Percentiles rank a stretch among this genome's conserved stretches.
phyloP scores from a whole-genome alignment of 2,888 invertebrate genomes.

The Stegana nigrithorax region DNA sequence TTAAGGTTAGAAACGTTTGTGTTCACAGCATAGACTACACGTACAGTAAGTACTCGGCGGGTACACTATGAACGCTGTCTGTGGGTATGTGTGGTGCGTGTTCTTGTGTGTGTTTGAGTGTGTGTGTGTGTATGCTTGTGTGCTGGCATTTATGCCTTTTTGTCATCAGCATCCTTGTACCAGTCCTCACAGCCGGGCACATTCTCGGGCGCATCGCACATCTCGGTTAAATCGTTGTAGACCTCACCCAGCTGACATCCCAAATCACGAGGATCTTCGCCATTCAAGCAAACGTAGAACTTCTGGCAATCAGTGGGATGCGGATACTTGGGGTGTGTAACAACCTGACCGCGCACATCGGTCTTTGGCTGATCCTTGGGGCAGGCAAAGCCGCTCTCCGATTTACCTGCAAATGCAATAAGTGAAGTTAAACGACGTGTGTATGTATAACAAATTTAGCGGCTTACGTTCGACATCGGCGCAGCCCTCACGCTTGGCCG shows the following conservation, averaged over 20 bases:
- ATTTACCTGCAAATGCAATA: constrained; percentile 79
- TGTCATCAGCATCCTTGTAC: constrained; percentile 86
- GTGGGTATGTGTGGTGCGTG: constrained; percentile 34
- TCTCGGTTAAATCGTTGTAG: constrained; percentile 87
- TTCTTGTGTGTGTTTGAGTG: constrained; percentile 16
- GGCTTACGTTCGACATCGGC: constrained; percentile 71
- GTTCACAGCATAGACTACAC: too few species aligned
- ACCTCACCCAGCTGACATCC: constrained; percentile 89
- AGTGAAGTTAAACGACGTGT: constrained; percentile 29
- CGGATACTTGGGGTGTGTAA: constrained; percentile 86
- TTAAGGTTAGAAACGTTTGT: too few species aligned
- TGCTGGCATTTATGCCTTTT: constrained; percentile 65
- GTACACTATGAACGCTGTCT: too few species aligned
- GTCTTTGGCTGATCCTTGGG: constrained; percentile 76
- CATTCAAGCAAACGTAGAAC: constrained; percentile 91
- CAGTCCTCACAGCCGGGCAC: constrained; percentile 92
- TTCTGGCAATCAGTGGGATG: constrained; percentile 90
- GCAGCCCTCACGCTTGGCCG: constrained; percentile 82
- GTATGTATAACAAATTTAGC: background rate
- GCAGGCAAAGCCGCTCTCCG: constrained; percentile 87
- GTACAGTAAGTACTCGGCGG: too few species aligned
- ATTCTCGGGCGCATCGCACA: constrained; percentile 91
- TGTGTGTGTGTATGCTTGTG: constrained; percentile 5
- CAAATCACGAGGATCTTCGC: constrained; percentile 86
- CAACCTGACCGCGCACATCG: constrained; percentile 77